Percentiles rank a stretch among this genome's conserved stretches.
These are phyloP conservation scores for Pseudopipra pipra DNA, from an alignment of 2,113 vertebrate species.

Conservation along the genomic window DNA sequence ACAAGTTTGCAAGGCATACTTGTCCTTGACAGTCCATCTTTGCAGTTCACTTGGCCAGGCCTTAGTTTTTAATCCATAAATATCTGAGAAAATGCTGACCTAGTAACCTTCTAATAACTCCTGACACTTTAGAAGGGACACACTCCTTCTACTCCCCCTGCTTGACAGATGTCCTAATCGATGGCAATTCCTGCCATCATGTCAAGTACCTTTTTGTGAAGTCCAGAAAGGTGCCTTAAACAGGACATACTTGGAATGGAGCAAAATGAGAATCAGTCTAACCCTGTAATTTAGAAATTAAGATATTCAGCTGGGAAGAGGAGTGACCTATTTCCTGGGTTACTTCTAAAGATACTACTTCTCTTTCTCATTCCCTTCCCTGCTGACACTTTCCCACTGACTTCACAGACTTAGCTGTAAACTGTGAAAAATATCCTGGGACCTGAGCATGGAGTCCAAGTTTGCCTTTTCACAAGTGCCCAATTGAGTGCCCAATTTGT, in stretches of 20 bases:
- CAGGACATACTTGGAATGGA: not conserved
- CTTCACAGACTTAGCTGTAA: not conserved
- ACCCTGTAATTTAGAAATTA: not conserved
- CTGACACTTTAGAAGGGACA: constrained; percentile 23
- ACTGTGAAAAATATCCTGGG: not conserved
- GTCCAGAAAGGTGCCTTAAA: constrained; percentile 1
- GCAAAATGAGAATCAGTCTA: not conserved
- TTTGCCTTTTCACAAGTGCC: not conserved
- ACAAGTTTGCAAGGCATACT: not conserved
- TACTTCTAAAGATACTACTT: not conserved
- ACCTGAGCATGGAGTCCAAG: not conserved
- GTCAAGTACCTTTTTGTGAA: not conserved
- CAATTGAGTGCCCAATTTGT: not conserved
- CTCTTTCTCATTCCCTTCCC: not conserved
- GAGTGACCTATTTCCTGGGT: not conserved
- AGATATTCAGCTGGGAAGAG: not conserved
- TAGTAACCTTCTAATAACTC: constrained; percentile 35
- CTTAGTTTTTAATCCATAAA: constrained; percentile 57
- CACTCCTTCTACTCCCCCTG: not conserved
- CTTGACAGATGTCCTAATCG: constrained; percentile 23
- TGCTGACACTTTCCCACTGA: not conserved
- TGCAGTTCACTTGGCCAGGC: not conserved
- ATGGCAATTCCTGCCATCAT: not conserved
- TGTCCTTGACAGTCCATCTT: not conserved
- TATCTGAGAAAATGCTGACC: constrained; percentile 41